Percentiles rank a stretch among this genome's conserved stretches.
Conservation (phyloP, 2,888 invertebrate genomes). For the Epistrophe grossulariae region DNA sequence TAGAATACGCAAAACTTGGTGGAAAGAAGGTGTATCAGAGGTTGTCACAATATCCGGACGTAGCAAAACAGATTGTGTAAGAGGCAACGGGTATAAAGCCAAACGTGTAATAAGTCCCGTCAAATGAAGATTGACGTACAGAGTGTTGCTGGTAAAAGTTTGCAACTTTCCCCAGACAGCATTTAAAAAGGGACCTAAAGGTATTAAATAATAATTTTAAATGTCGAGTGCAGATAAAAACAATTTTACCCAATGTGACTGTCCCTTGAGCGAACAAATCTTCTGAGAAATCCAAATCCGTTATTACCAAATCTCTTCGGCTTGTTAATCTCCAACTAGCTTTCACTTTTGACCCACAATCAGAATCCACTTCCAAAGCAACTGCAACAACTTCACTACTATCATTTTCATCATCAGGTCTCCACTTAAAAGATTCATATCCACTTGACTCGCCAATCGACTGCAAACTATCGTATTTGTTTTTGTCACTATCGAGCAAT, state of each 20-base stretch:
- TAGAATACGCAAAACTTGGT: conserved; percentile 93
- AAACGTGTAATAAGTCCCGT: conserved; percentile 94
- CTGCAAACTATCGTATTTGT: conserved; percentile 86
- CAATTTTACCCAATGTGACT: conserved; percentile 82
- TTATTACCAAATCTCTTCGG: conserved; percentile 80
- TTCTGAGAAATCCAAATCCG: conserved; percentile 83
- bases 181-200: conserved; percentile 91
- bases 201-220: neutral
- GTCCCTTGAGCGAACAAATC: conserved; percentile 84
- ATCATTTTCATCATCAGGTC: conserved; percentile 85
- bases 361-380: conserved; percentile 55
- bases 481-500: conserved; percentile 79
- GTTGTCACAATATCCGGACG: conserved; percentile 94
- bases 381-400: conserved; percentile 72
- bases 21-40: conserved; percentile 95
- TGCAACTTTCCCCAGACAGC: conserved; percentile 92
- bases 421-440: conserved; percentile 89
- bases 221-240: neutral
- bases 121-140: conserved; percentile 93
- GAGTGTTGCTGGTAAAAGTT: conserved; percentile 92
- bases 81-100: conserved; percentile 94
- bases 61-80: conserved; percentile 93
- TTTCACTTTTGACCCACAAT: conserved; percentile 77
- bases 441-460: conserved; percentile 90
- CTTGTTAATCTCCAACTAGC: conserved; percentile 81